Evolutionary conservation across 2,888 invertebrate genomes (phyloP).

Genomic region (Scaptomyza parva): DNA sequence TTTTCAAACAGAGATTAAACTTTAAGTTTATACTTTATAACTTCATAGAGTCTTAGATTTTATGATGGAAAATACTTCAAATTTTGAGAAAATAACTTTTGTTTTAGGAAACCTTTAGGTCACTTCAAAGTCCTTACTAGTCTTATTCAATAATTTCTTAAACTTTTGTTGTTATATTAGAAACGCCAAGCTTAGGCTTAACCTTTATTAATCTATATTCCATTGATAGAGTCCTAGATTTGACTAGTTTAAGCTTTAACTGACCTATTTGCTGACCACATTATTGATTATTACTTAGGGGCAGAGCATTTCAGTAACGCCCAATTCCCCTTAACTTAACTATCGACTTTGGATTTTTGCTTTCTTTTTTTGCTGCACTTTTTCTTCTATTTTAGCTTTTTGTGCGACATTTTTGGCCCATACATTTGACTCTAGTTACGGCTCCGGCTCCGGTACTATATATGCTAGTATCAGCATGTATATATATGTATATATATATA

Average conservation of each 20-base stretch:
- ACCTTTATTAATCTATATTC: too few relatives aligned
- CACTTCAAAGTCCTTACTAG: neutral
- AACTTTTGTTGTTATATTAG: neutral
- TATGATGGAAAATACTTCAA: neutral
- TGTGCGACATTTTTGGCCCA: slow-evolving; percentile 69
- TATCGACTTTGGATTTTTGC: slow-evolving; percentile 38
- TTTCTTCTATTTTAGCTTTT: slow-evolving; percentile 43
- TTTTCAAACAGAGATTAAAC: too few relatives aligned
- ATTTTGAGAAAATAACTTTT: too few relatives aligned
- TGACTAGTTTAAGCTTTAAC: slow-evolving; percentile 3
- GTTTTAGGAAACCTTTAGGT: neutral
- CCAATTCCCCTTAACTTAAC: slow-evolving; percentile 37
- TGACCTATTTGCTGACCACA: slow-evolving; percentile 8
- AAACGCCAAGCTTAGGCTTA: neutral
- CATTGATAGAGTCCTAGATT: too few relatives aligned
- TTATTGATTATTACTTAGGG: slow-evolving; percentile 32
- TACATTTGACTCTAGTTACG: slow-evolving; percentile 50
- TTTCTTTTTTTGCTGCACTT: slow-evolving; percentile 31
- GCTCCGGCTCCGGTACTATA: slow-evolving; percentile 28
- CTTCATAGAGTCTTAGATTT: too few relatives aligned
- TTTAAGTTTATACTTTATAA: too few relatives aligned
- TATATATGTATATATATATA: slow-evolving; percentile 25
- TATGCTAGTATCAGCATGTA: slow-evolving; percentile 14
- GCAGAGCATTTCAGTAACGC: slow-evolving; percentile 44
- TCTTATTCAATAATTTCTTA: neutral